A percentile compares a stretch with the other conserved stretches of the same genome.
These are phyloP conservation scores for Zoanthus gigantus DNA, from an alignment of 92 coral and sea anemone species.

Conservation along the genomic window DNA sequence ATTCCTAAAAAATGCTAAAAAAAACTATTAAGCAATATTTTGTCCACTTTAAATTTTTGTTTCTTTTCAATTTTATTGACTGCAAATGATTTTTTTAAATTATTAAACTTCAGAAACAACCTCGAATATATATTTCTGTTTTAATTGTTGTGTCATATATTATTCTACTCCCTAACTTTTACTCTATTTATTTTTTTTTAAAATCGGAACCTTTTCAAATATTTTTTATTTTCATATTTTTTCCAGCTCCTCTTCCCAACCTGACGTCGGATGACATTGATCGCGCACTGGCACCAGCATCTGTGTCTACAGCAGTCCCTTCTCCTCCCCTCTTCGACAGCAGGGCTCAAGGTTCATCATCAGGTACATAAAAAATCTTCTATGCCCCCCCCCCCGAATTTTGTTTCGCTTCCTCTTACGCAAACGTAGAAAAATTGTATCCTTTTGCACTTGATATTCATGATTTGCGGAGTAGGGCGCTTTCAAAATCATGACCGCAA, in stretches of 20 bases:
- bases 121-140: too few species aligned
- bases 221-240: constrained; percentile 29
- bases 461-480: constrained; percentile 10
- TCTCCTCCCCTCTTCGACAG: constrained; percentile 79
- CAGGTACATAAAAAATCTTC: background rate
- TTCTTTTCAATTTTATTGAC: too few species aligned
- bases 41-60: too few species aligned
- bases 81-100: too few species aligned
- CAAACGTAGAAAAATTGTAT: background rate
- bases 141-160: too few species aligned
- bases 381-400: background rate
- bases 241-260: constrained; percentile 97
- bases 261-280: constrained; percentile 99
- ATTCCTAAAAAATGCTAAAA: too few species aligned
- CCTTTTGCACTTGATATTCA: background rate
- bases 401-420: constrained; percentile 13
- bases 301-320: constrained; percentile 75
- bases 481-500: background rate
- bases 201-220: background rate
- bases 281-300: constrained; percentile 93
- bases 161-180: too few species aligned
- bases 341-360: constrained; percentile 50
- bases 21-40: too few species aligned
- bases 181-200: too few species aligned
- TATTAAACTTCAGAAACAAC: too few species aligned